phyloP scores from a whole-genome alignment of 1,140 invertebrate species.

The Agraylea sexmaculata region DNA sequence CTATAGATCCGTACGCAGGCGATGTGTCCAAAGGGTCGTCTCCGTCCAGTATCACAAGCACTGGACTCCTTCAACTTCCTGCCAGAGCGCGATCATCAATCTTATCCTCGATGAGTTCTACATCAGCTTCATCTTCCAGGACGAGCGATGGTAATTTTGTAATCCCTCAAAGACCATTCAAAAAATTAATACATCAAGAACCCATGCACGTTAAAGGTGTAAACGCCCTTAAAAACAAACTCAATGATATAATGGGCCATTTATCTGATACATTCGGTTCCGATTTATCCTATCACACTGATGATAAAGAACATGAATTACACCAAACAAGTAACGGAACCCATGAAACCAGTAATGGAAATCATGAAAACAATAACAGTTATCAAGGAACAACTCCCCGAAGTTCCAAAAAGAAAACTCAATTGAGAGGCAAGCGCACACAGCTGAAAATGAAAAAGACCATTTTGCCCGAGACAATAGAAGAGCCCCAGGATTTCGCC shows the following conservation, averaged over 20 bases:
- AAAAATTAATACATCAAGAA: constrained; percentile 28
- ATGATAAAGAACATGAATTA: constrained; percentile 2
- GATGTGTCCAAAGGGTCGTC: constrained; percentile 33
- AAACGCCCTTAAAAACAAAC: constrained; percentile 32
- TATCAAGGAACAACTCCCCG: constrained; percentile 35
- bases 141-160: constrained; percentile 37
- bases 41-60: constrained; percentile 35
- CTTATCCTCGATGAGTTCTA: constrained; percentile 31
- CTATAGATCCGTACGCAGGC: constrained; percentile 33
- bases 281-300: constrained; percentile 5
- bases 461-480: constrained; percentile 31
- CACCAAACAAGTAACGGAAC: constrained; percentile 4
- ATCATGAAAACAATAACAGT: constrained; percentile 19
- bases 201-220: constrained; percentile 33
- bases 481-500: constrained; percentile 30
- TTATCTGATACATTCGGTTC: constrained; percentile 24
- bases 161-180: constrained; percentile 34
- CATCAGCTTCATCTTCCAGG: constrained; percentile 32
- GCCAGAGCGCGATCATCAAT: constrained; percentile 31
- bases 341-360: neutral
- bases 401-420: constrained; percentile 36
- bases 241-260: constrained; percentile 35
- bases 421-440: constrained; percentile 30
- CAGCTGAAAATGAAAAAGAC: constrained; percentile 34
- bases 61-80: constrained; percentile 31